phyloP scores from a whole-genome alignment of 2,888 invertebrate genomes.

The Polydrusus pterygomalis region DNA sequence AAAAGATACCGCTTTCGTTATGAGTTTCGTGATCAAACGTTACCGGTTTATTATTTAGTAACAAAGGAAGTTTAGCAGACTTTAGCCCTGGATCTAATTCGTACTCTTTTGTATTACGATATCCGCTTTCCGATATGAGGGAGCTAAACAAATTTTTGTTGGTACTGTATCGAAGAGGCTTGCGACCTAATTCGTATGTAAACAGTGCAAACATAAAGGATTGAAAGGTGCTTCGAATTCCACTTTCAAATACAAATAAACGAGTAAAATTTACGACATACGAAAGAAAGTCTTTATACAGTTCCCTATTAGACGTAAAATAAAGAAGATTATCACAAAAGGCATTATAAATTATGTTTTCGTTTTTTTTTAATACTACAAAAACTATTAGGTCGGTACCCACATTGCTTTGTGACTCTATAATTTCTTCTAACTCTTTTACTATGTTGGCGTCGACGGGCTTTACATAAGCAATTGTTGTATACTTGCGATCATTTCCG shows the following conservation, averaged over 20 bases:
- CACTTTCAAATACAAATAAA: constrained; percentile 6
- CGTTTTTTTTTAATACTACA: constrained; percentile 9
- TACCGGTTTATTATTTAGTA: constrained; percentile 9
- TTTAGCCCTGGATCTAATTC: neutral
- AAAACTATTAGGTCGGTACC: neutral
- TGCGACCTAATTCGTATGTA: constrained; percentile 4
- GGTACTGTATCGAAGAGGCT: constrained; percentile 8
- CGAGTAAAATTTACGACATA: constrained; percentile 12
- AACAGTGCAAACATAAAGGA: constrained; percentile 12
- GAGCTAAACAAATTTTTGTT: neutral
- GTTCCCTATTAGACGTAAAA: constrained; percentile 16
- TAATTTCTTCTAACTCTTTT: neutral
- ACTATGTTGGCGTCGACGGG: neutral
- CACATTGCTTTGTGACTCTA: neutral
- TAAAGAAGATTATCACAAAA: neutral
- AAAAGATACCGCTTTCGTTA: neutral
- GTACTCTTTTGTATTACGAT: constrained; percentile 3
- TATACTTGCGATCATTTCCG: constrained; percentile 14
- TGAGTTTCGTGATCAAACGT: constrained; percentile 9
- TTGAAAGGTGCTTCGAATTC: neutral
- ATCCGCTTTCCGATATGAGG: constrained; percentile 6
- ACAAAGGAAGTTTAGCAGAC: neutral
- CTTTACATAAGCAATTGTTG: neutral
- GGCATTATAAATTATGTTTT: constrained; percentile 9
- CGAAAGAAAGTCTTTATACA: no score